Percentiles rank a stretch among this genome's conserved stretches.
Conservation (phyloP, 2,113 vertebrate genomes). For the Tauraco erythrolophus region DNA sequence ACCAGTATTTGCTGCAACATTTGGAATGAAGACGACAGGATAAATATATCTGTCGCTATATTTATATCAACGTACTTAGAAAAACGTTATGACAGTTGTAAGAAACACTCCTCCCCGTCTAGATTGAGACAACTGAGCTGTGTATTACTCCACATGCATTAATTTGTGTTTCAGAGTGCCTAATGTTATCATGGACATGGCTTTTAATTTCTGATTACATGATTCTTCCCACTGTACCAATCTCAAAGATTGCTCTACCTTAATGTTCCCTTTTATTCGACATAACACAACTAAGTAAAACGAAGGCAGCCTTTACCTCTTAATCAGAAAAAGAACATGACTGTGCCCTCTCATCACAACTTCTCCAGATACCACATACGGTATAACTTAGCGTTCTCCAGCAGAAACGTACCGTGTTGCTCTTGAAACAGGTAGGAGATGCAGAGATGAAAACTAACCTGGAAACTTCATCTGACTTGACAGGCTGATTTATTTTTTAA, state of each 20-base stretch:
- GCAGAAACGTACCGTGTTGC: rapidly evolving
- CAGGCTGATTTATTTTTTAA: neutral
- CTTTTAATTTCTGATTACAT: neutral
- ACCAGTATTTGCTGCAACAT: neutral
- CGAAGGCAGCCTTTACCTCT: neutral
- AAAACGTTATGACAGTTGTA: neutral
- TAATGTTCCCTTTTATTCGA: neutral
- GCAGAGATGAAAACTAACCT: neutral
- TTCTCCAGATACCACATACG: neutral
- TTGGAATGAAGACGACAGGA: neutral
- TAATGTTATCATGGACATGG: rapidly evolving
- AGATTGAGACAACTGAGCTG: neutral
- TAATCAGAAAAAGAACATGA: neutral
- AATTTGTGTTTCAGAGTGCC: neutral
- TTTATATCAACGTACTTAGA: neutral
- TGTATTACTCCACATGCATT: neutral
- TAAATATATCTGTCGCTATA: neutral
- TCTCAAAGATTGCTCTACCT: neutral
- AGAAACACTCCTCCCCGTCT: neutral
- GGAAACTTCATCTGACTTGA: neutral
- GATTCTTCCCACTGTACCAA: neutral
- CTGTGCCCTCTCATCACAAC: neutral
- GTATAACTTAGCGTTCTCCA: neutral
- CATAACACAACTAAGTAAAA: neutral
- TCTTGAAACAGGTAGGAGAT: neutral